Base-by-base conservation (phyloP, 1,140 invertebrate species). In the Sipha flava region DNA sequence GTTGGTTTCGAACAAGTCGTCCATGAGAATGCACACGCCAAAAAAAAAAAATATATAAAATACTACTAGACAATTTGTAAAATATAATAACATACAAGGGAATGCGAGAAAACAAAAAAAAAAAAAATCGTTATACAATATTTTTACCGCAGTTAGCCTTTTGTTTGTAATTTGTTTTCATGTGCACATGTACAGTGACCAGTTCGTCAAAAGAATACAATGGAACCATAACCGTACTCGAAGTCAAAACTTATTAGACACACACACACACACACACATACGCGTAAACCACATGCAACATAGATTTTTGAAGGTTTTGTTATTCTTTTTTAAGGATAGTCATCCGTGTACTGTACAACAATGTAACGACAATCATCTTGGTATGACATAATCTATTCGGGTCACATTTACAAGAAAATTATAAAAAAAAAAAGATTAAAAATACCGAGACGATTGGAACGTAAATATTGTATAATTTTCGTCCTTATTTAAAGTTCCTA, bases 1-100 rank as follows among this genome's bases (percentile, higher is more conserved):
- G 31, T 31, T 7, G 34, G 72, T 75, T 77, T 26, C 34, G 73
- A 70, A 70, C 66, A 47, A 47, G 66, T 70, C 66, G 66, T 70
- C 52, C 49, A 75, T 37, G 52, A 75, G 72, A 75, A 54, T 75
- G 73, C 47, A 57, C 73, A 57, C 34, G 34, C 49, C 34, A 59
- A 77, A 77, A 18, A 34, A 66, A n/a, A 66, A 34, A 73, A 26
- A 73, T 54, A 52, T 21, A 75, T 57, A 23, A 43, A 23, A 70
- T 23, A 26, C 23, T 14, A 0, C 14, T 9, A 47, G 21, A n/a
- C 16, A 31, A 29, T 47, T 29, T 47, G 66, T 47, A 70, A n/a
- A n/a, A 70, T 47, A 31, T 43, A 59, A 59, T 59, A 31, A 59
- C 10, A 26, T 26, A 10, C 23, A 54, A 18, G 64, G 37, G 64